Conservation (phyloP, 2,797 vertebrate species). For the Gallinago nigripennis region DNA sequence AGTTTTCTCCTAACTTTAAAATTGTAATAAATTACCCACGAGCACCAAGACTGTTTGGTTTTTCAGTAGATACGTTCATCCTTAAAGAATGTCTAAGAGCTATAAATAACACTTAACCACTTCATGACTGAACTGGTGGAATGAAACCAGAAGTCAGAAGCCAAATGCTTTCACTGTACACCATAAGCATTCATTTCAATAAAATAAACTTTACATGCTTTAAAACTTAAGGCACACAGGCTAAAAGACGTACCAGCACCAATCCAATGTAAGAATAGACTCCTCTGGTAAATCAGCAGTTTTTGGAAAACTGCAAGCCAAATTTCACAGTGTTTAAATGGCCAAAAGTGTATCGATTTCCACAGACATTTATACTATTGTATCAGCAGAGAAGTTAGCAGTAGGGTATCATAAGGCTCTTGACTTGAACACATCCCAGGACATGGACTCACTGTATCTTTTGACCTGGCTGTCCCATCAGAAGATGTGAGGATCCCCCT, state of each 20-base stretch:
- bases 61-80: constrained; percentile 44
- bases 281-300: neutral
- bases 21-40: constrained; percentile 52
- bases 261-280: neutral
- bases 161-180: neutral
- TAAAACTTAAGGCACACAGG: neutral
- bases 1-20: constrained; percentile 51
- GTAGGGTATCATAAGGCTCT: neutral
- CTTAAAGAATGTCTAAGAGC: constrained; percentile 54
- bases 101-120: constrained; percentile 63
- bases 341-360: neutral
- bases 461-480: neutral
- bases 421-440: neutral
- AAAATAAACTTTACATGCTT: neutral
- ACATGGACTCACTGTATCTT: neutral
- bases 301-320: neutral
- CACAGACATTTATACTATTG: neutral
- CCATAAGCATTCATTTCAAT: neutral
- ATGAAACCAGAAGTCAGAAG: constrained; percentile 21
- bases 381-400: neutral
- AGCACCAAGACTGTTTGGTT: constrained; percentile 42
- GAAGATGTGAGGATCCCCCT: neutral
- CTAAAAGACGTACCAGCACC: neutral
- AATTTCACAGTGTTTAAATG: neutral
- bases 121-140: constrained; percentile 25